A percentile compares a stretch with the other conserved stretches of the same genome.
These are phyloP conservation scores for Argopecten irradians DNA, from an alignment of 1,140 invertebrate species.

Conservation along the genomic window DNA sequence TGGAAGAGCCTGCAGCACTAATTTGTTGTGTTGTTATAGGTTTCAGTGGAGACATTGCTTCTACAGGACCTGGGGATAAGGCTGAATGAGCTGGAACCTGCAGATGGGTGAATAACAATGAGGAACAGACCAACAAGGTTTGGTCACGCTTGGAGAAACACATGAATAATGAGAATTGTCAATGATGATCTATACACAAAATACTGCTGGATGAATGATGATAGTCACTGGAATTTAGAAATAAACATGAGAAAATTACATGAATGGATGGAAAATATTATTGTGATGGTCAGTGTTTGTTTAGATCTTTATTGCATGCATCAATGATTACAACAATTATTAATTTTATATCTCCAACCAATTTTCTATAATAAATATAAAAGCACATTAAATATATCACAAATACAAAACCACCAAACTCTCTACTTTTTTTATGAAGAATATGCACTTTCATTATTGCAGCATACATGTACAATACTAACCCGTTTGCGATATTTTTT, in stretches of 20 bases:
- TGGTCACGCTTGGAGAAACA: neutral
- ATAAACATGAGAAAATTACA: neutral
- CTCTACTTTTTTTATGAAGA: neutral
- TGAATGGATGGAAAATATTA: neutral
- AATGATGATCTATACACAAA: neutral
- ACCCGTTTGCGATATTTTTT: too few relatives aligned
- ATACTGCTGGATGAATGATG: neutral
- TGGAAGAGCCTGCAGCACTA: neutral
- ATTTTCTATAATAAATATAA: too few relatives aligned
- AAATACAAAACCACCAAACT: neutral
- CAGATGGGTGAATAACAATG: neutral
- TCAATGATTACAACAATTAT: neutral
- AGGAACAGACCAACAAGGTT: neutral
- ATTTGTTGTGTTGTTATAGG: neutral
- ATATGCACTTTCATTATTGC: neutral
- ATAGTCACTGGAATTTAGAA: neutral
- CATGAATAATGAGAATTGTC: neutral
- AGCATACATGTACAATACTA: too few relatives aligned
- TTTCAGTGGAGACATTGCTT: constrained; percentile 14
- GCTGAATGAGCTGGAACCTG: neutral
- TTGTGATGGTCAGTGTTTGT: too few relatives aligned
- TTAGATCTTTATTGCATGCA: neutral
- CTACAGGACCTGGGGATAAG: neutral
- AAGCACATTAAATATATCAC: too few relatives aligned
- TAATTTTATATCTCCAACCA: neutral